Conservation (phyloP, 1,140 invertebrate species). For the Thereuonema tuberculata region DNA sequence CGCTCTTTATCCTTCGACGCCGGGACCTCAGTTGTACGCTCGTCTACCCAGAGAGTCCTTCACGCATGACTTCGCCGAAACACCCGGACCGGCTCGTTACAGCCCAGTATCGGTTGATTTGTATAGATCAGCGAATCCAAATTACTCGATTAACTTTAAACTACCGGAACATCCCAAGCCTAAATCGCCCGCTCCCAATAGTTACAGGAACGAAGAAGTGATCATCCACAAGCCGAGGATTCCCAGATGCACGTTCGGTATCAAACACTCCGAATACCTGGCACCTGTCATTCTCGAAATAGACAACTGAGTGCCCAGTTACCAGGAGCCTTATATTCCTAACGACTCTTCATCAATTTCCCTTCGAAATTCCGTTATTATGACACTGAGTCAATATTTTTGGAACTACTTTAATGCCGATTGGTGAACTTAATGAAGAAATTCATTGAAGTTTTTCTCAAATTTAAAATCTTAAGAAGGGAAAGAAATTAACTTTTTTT, state of each 20-base stretch:
- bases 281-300: not conserved
- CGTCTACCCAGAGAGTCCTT: not conserved
- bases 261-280: not conserved
- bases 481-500: too few species aligned
- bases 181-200: not conserved
- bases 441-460: too few species aligned
- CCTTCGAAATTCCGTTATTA: too few species aligned
- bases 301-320: too few species aligned
- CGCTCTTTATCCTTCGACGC: not conserved
- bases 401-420: too few species aligned
- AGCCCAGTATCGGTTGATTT: too few species aligned
- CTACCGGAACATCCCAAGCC: not conserved
- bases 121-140: not conserved
- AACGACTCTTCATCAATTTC: too few species aligned
- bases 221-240: not conserved
- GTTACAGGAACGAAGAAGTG: not conserved
- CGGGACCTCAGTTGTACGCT: not conserved
- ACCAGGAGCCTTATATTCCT: too few species aligned
- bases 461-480: too few species aligned
- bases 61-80: not conserved
- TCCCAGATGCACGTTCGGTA: not conserved
- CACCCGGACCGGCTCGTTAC: not conserved
- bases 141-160: not conserved
- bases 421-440: too few species aligned
- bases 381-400: too few species aligned